These are phyloP conservation scores for Zosterops lateralis DNA, from an alignment of 2,113 vertebrate genomes.

Conservation along the genomic window DNA sequence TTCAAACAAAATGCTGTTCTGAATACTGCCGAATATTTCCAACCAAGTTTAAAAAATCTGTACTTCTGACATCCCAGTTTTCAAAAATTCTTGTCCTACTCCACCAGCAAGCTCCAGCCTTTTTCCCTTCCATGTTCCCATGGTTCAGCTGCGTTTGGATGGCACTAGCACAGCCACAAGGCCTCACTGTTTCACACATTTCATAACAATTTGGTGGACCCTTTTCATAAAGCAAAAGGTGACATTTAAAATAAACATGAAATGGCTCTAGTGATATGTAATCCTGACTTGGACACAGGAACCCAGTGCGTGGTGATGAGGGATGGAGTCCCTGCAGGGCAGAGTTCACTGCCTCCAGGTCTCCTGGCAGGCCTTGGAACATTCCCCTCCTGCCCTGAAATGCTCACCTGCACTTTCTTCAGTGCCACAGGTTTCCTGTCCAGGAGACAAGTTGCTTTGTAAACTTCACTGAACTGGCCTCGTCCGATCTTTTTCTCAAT, in stretches of 20 bases:
- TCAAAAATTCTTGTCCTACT: background rate
- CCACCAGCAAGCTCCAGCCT: background rate
- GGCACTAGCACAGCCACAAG: background rate
- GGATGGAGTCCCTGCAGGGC: fast-evolving
- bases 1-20: background rate
- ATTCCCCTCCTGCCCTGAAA: fast-evolving
- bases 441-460: constrained; percentile 79
- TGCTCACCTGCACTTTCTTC: constrained; percentile 82
- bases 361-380: too few relatives aligned
- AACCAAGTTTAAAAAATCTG: background rate
- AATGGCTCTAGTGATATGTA: fast-evolving
- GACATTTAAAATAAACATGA: background rate
- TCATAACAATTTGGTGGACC: background rate
- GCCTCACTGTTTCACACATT: background rate
- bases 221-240: background rate
- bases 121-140: background rate
- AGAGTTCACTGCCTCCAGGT: fast-evolving
- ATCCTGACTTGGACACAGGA: background rate
- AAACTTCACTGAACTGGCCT: constrained; percentile 86
- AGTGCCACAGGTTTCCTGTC: constrained; percentile 81
- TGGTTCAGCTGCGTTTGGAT: fast-evolving
- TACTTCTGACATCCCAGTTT: background rate
- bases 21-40: background rate
- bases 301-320: fast-evolving
- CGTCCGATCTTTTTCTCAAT: constrained; percentile 84